Evolutionary conservation across 2,113 vertebrate species (phyloP).

Genomic region (Dolichallabes microphthalmus): DNA sequence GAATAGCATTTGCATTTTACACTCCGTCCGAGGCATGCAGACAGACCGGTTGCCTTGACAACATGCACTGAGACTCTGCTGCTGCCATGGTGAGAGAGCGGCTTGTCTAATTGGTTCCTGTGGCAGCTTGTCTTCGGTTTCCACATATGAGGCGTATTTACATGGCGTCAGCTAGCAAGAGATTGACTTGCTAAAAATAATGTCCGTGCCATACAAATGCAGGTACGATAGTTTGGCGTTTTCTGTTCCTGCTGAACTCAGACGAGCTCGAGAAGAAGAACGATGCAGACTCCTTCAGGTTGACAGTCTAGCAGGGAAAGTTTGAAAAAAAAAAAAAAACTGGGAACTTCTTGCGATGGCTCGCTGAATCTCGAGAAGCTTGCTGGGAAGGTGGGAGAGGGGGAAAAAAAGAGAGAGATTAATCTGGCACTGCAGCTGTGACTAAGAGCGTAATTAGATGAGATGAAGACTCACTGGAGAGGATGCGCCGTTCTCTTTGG

Average conservation of each 20-base stretch:
- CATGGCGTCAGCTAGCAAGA: constrained; percentile 65
- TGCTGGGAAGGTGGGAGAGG: neutral
- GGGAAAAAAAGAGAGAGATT: neutral
- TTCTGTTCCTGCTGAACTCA: neutral
- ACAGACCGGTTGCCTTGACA: constrained; percentile 79
- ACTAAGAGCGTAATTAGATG: constrained; percentile 39
- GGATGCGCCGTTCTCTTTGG: constrained; percentile 18
- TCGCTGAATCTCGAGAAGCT: constrained; percentile 11
- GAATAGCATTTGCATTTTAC: constrained; percentile 78
- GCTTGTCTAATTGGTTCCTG: constrained; percentile 64
- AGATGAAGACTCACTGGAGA: constrained; percentile 32
- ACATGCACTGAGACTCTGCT: constrained; percentile 60
- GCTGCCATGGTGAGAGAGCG: constrained; percentile 50
- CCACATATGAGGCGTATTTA: constrained; percentile 66
- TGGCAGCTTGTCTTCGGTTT: constrained; percentile 63
- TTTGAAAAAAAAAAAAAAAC: neutral
- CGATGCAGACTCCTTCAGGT: neutral
- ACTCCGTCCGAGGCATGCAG: constrained; percentile 67
- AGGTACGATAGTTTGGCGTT: neutral
- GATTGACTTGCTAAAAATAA: constrained; percentile 68
- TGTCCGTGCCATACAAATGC: constrained; percentile 50
- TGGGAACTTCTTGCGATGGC: constrained; percentile 1
- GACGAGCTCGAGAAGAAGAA: constrained; percentile 4
- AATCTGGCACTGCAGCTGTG: constrained; percentile 26
- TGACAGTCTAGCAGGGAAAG: neutral